Evolutionary conservation across 2,797 vertebrate genomes (phyloP).

Genomic region (Chaunax sp.): DNA sequence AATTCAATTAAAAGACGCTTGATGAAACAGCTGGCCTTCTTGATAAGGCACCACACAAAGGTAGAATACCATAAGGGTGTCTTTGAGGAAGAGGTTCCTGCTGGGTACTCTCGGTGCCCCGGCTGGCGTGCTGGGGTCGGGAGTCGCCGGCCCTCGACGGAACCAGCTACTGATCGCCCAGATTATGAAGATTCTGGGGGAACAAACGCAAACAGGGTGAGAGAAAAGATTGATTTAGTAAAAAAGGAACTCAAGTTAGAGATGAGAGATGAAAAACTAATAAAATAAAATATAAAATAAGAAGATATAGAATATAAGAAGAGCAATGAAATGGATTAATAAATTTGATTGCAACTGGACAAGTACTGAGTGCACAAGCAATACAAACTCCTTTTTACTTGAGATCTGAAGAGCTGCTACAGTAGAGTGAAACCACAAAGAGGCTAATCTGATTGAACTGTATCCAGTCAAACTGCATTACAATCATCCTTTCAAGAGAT

Average conservation of each 20-base stretch:
- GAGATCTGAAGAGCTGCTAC: not conserved
- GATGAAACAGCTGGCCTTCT: not conserved
- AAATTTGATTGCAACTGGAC: not conserved
- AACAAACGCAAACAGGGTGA: slow-evolving; percentile 11
- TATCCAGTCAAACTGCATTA: slow-evolving; percentile 35
- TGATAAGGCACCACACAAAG: not conserved
- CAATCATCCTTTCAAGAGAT: not conserved
- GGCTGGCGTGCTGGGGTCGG: slow-evolving; percentile 87
- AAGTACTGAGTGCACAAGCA: not conserved
- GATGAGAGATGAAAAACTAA: not conserved
- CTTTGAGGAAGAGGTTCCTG: slow-evolving; percentile 95
- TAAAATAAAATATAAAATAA: not conserved
- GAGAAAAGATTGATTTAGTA: not conserved
- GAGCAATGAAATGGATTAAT: not conserved
- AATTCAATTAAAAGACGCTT: slow-evolving; percentile 23
- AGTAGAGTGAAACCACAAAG: not conserved
- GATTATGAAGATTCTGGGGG: slow-evolving; percentile 93
- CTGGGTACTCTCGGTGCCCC: slow-evolving; percentile 90
- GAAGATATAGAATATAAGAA: no score
- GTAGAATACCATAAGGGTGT: slow-evolving; percentile 92
- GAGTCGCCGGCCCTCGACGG: slow-evolving; percentile 91
- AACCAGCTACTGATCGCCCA: slow-evolving; percentile 99
- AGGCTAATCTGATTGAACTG: slow-evolving; percentile 31
- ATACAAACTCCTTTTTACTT: slow-evolving; percentile 1
- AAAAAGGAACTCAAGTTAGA: not conserved